Base-by-base conservation (phyloP, 2,888 invertebrate species). In the Hartigia nigra region DNA sequence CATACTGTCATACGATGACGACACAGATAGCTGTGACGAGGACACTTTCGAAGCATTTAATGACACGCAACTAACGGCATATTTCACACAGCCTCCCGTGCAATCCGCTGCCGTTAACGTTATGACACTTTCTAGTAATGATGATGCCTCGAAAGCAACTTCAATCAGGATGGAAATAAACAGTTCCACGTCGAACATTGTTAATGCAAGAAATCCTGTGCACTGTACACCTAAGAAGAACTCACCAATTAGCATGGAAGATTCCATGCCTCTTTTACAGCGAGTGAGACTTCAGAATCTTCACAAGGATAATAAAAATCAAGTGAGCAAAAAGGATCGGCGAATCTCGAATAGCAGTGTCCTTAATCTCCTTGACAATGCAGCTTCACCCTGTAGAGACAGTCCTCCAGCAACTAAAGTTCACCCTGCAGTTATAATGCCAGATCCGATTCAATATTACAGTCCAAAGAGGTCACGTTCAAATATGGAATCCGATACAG, bases 371-470 rank as follows among this genome's bases (percentile, higher is more conserved):
- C 74, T 91, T n/a, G 91, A 91, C 0, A 89, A 91, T 74, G 90
- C 88, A 0, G 82, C 88, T 0, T 91, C 91, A 0, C 91, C 91
- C 1, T 88, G 89, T 79, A 89, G 89, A 31, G 91, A 91, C 74
- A 91, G 90, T 75, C 91, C 91, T 0, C 91, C 91, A 0, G 87
- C 89, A 0, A 79, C 81, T 1, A 90, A 90, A 35, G 35, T 88
- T 0, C 12, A 79, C 1, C 69, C 81, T 5, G 69, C 79, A 2
- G 35, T 74, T 1, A 39, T 23, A 11, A 36, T 34, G 1, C 77
- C 32, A 12, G 79, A 77, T 23, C 80, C 81, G 1, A 37, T 88
- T 12, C 84, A 83, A 32, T 88, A 88, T 77, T 90, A 86, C 78
- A 87, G 86, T 36, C 88, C 91, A 0, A 91, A 91, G 79, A 85